Conservation (phyloP, 2,113 vertebrate genomes). For the Ranitomeya imitator region DNA sequence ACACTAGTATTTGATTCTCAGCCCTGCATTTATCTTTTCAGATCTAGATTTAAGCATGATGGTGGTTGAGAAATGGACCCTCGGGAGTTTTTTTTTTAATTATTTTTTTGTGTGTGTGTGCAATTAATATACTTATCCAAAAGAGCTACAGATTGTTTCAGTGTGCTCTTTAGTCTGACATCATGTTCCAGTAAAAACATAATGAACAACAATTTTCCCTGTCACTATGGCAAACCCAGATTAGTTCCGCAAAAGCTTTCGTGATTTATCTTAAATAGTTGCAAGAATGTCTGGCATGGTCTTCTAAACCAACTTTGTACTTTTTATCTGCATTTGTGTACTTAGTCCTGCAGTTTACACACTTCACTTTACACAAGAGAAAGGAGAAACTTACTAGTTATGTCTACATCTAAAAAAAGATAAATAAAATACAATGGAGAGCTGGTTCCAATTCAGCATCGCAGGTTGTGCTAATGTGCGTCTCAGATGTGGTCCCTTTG, state of each 20-base stretch:
- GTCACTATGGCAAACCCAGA: slow-evolving; percentile 55
- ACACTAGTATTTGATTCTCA: slow-evolving; percentile 42
- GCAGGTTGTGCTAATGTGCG: slow-evolving; percentile 38
- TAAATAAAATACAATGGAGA: not conserved
- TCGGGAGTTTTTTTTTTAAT: not conserved
- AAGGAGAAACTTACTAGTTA: slow-evolving; percentile 18
- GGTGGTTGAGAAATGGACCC: slow-evolving; percentile 27
- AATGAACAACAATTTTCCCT: slow-evolving; percentile 57
- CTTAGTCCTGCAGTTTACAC: slow-evolving; percentile 11
- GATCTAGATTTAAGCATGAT: slow-evolving; percentile 43
- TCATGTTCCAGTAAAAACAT: slow-evolving; percentile 54
- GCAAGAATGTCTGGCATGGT: slow-evolving; percentile 49
- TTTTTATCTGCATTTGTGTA: slow-evolving; percentile 63
- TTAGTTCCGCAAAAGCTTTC: slow-evolving; percentile 47
- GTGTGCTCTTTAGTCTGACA: slow-evolving; percentile 43
- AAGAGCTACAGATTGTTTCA: slow-evolving; percentile 52
- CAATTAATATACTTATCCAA: slow-evolving; percentile 51
- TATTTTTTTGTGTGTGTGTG: slow-evolving; percentile 16
- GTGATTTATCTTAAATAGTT: slow-evolving; percentile 55
- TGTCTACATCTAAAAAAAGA: slow-evolving; percentile 24
- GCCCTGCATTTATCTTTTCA: slow-evolving; percentile 38
- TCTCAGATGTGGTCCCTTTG: slow-evolving; percentile 37
- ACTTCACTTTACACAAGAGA: slow-evolving; percentile 34
- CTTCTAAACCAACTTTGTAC: slow-evolving; percentile 58
- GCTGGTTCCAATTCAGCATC: slow-evolving; percentile 50